These are phyloP conservation scores for Chrosomus eos DNA, from an alignment of 2,797 vertebrate genomes.

Conservation along the genomic window DNA sequence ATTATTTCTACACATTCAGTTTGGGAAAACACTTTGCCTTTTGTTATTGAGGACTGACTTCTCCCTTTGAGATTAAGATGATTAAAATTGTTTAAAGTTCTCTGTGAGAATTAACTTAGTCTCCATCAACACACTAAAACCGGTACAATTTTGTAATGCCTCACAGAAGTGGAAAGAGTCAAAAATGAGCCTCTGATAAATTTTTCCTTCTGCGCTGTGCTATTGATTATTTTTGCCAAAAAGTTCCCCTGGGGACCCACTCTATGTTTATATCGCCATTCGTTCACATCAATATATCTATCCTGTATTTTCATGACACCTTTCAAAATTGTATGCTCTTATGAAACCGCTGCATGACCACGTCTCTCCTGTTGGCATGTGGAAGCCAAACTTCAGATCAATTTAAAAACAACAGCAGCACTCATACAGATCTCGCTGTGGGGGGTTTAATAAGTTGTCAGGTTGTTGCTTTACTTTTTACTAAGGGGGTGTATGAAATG, in stretches of 20 bases:
- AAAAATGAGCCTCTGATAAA: conserved; percentile 46
- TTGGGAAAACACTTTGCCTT: background rate
- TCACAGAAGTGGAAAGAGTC: conserved; percentile 11
- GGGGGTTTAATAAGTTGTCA: conserved; percentile 5
- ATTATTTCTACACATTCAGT: conserved; percentile 9
- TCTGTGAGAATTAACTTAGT: conserved; percentile 12
- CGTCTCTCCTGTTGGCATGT: background rate
- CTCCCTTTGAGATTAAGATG: conserved; percentile 35
- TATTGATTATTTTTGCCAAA: conserved; percentile 58
- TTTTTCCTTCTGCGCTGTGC: conserved; percentile 35
- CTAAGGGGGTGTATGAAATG: conserved; percentile 7
- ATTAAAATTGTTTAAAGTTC: conserved; percentile 16
- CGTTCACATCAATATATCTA: conserved; percentile 55
- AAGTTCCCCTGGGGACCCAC: conserved; percentile 33
- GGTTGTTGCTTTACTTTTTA: conserved; percentile 1
- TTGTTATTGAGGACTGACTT: conserved; percentile 67
- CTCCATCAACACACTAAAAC: conserved; percentile 36
- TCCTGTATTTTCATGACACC: conserved; percentile 35
- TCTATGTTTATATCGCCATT: conserved; percentile 55
- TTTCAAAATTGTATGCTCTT: conserved; percentile 34
- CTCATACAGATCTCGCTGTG: background rate
- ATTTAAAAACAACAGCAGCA: conserved; percentile 3
- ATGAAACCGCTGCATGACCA: conserved; percentile 18
- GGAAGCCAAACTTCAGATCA: background rate
- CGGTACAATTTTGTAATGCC: conserved; percentile 13